A percentile compares a stretch with the other conserved stretches of the same genome.
These are phyloP conservation scores for Dicyrtomina minuta DNA, from an alignment of 2,888 invertebrate genomes.

Conservation along the genomic window DNA sequence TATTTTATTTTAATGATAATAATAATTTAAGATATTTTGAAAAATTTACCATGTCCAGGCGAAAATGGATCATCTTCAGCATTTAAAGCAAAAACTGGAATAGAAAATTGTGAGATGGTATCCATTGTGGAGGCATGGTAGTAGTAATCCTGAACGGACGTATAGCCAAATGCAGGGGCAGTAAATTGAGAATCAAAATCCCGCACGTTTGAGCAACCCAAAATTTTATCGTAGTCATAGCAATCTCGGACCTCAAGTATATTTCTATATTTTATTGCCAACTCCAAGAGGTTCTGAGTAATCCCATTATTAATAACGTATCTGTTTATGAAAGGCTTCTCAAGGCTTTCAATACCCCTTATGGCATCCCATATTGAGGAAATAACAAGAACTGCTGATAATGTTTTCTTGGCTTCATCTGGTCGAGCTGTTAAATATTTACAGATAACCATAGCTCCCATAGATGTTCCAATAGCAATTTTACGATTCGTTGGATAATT, in stretches of 20 bases:
- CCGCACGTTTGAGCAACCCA: constrained; percentile 58
- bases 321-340: constrained; percentile 61
- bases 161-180: constrained; percentile 78
- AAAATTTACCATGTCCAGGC: constrained; percentile 66
- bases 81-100: constrained; percentile 78
- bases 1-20: too few species aligned
- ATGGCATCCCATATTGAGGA: constrained; percentile 81
- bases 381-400: constrained; percentile 72
- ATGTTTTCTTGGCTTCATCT: constrained; percentile 58
- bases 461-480: constrained; percentile 77
- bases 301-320: constrained; percentile 51
- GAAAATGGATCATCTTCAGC: constrained; percentile 89
- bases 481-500: constrained; percentile 65
- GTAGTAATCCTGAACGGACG: constrained; percentile 78
- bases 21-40: too few species aligned
- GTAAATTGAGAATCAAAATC: constrained; percentile 82
- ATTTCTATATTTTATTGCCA: constrained; percentile 50
- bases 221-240: constrained; percentile 58
- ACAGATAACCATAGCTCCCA: constrained; percentile 71
- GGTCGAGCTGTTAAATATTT: constrained; percentile 58
- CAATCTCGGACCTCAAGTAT: constrained; percentile 50
- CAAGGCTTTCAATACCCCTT: constrained; percentile 69
- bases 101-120: constrained; percentile 63
- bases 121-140: constrained; percentile 53
- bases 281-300: constrained; percentile 46